Percentiles rank a stretch among this genome's conserved stretches.
Evolutionary conservation across 2,888 invertebrate species (phyloP).

Genomic region (Drosophila paracracens): DNA sequence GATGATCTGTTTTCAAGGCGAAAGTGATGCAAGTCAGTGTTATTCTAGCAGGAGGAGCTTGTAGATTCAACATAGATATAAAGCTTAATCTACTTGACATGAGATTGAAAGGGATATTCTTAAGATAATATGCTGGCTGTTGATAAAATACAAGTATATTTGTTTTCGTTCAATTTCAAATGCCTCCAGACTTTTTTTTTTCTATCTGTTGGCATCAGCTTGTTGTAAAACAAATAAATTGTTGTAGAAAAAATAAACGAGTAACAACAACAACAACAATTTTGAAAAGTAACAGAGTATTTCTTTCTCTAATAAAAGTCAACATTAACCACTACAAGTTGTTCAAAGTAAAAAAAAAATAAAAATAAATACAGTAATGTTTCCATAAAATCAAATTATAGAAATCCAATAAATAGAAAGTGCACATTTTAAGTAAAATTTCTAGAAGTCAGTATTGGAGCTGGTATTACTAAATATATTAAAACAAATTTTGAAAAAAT

Average conservation of each 20-base stretch:
- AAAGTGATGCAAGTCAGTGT: slow-evolving; percentile 1
- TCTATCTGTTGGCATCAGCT: background rate
- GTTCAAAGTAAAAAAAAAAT: background rate
- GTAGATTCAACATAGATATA: background rate
- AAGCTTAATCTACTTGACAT: background rate
- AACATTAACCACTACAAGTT: background rate
- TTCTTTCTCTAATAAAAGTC: background rate
- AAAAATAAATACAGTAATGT: background rate
- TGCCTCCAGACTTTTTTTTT: background rate
- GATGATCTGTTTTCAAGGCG: slow-evolving; percentile 47
- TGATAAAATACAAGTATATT: background rate
- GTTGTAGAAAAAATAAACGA: background rate
- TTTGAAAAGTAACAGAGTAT: background rate
- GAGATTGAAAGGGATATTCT: background rate
- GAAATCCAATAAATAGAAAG: background rate
- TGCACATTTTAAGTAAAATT: background rate
- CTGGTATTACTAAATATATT: background rate
- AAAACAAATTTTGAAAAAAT: background rate
- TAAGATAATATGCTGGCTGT: background rate
- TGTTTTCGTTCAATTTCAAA: background rate
- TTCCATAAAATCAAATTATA: background rate
- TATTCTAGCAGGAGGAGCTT: background rate
- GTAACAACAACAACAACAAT: no score
- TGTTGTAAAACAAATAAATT: background rate
- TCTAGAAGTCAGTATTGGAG: background rate